phyloP scores from a whole-genome alignment of 1,140 invertebrate genomes.

The Apolygus lucorum region DNA sequence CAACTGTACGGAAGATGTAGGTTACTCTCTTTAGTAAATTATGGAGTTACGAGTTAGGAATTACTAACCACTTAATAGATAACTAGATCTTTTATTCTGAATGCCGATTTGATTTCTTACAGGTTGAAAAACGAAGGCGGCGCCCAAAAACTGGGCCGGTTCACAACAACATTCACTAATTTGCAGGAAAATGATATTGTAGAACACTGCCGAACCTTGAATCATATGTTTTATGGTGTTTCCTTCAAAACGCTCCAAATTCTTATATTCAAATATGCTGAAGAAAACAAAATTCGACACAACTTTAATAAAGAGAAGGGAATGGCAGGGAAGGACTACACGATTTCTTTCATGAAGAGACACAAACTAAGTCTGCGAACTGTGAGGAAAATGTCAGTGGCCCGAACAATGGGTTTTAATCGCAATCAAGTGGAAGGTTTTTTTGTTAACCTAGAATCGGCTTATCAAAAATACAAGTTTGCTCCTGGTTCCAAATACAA shows the following conservation, averaged over 20 bases:
- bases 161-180: neutral
- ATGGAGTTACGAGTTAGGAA: too few species aligned
- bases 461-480: conserved; percentile 27
- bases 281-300: neutral
- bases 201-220: neutral
- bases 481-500: conserved; percentile 35
- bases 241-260: neutral
- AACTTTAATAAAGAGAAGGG: neutral
- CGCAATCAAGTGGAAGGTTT: neutral
- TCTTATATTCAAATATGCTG: neutral
- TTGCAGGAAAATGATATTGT: neutral
- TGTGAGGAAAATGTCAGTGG: neutral
- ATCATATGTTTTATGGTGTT: neutral
- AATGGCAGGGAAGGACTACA: neutral
- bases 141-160: neutral
- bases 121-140: neutral
- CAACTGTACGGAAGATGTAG: too few species aligned
- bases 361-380: neutral
- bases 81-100: too few species aligned
- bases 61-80: too few species aligned
- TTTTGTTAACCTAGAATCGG: neutral
- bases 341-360: neutral
- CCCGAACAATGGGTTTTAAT: neutral
- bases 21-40: too few species aligned
- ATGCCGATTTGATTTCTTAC: too few species aligned